Evolutionary conservation across 2,888 invertebrate genomes (phyloP), one percentile per base, ranked within the genome.

Genomic region (Polydrusus cervinus): DNA sequence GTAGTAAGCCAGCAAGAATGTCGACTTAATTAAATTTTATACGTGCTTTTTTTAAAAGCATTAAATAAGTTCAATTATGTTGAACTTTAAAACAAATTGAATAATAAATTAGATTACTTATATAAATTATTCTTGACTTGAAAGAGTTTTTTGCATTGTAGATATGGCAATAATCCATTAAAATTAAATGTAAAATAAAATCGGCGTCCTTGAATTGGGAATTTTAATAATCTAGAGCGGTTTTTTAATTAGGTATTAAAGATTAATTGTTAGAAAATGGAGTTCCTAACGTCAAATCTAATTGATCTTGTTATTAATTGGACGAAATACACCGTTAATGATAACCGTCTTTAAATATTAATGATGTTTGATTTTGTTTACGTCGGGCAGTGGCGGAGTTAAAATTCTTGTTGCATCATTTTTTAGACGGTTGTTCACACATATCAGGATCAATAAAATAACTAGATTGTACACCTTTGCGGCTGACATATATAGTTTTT

Each of bases 221-320:
- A 75, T 75, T 71, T 71, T 51, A 75, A 75, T 75, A 51, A 71
- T 64, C 60, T 69, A 62, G 74, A 71, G 71, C 70, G 43, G 70
- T 40, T 74, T 74, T 74, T 74, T 74, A 74, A 75, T 75, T 71
- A 75, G 66, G 66, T 66, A 66, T 62, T 62, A 60, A 62, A 68
- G 61, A 74, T 74, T 68, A 74, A 55, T 67, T 61, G 62, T 62
- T 60, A 75, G 64, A 69, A 71, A 75, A 65, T 65, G 62, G 45
- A 68, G 60, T 51, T 40, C 61, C 49, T 34, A 71, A 51, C 70
- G 75, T 75, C 75, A 71, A 20, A 67, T 67, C 71, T 71, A 75
- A 75, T 75, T 75, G 75, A 75, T 67, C 75, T 75, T 14, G 60
- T 71, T 75, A 57, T 71, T 66, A 62, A 64, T 68, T 70, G 69